Conservation (phyloP, 2,888 invertebrate genomes). For the Hirtodrosophila trivittata region DNA sequence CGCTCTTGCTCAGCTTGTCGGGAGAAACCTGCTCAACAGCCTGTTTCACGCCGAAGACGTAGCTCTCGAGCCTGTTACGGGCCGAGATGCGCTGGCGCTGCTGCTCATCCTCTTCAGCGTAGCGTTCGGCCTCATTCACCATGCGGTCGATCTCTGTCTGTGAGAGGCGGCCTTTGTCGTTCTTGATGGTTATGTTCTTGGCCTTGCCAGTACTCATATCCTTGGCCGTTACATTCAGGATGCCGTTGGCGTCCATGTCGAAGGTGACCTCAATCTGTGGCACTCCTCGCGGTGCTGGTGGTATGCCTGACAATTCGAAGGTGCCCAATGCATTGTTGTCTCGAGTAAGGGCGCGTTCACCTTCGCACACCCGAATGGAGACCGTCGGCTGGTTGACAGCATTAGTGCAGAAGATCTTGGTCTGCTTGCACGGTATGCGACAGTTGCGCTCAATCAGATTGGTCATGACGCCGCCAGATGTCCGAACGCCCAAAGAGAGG, state of each 20-base stretch:
- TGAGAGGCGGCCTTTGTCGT: slow-evolving; percentile 91
- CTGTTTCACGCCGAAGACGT: slow-evolving; percentile 38
- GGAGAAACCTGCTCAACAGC: slow-evolving; percentile 24
- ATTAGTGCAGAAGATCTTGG: slow-evolving; percentile 35
- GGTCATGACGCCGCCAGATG: slow-evolving; percentile 38
- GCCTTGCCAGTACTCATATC: slow-evolving; percentile 87
- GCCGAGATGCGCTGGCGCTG: slow-evolving; percentile 37
- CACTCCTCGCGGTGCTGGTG: slow-evolving; percentile 95
- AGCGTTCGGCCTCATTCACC: slow-evolving; percentile 89
- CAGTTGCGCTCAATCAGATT: slow-evolving; percentile 35
- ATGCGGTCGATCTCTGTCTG: slow-evolving; percentile 92
- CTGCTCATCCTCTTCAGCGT: slow-evolving; percentile 83
- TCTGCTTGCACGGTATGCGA: slow-evolving; percentile 37
- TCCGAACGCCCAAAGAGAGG: slow-evolving; percentile 35
- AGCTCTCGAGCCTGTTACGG: slow-evolving; percentile 27
- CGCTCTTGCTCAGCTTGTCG: slow-evolving; percentile 85
- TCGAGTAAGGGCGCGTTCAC: slow-evolving; percentile 32
- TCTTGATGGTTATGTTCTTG: slow-evolving; percentile 91
- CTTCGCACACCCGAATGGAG: slow-evolving; percentile 35
- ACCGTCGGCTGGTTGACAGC: slow-evolving; percentile 39
- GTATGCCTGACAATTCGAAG: slow-evolving; percentile 84
- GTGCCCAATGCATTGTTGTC: slow-evolving; percentile 37
- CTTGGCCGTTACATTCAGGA: slow-evolving; percentile 93
- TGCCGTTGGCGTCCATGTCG: slow-evolving; percentile 95
- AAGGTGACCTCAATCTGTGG: slow-evolving; percentile 94